Base-by-base conservation (phyloP, 2,797 vertebrate species). In the Thunnus albacares region DNA sequence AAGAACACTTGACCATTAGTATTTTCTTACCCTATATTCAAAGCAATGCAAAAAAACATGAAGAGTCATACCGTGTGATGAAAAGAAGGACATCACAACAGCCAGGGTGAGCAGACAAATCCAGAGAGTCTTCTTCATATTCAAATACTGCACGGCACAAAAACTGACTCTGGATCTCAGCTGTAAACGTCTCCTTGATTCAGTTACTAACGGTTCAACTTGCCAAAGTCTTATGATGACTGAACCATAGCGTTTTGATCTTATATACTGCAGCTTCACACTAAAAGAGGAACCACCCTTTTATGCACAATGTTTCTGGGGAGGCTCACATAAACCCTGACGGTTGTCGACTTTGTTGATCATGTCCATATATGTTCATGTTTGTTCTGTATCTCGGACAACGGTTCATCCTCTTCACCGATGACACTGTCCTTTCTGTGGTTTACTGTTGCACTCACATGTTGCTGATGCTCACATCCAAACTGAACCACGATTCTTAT, bases 361-460 rank as follows among this genome's bases (percentile, higher is more conserved):
- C 11, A 65, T 57, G 61, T 58, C 61, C n/a, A 58, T 58, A 65
- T 65, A 64, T 38, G 72, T 14, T 49, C 41, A 66, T 24, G 51
- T 63, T 15, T 5, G 47, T 26, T 41, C 33, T 47, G 20, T 28
- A 28, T 28, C 28, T 28, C 28, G 4, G 28, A 28, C 28, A 2
- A 4, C 2, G 4, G 28, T 2, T 4, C 28, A 4, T 28, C 28
- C 28, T 28, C 28, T 28, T 28, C 28, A 28, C 28, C 4, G 28
- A 28, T 28, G 28, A 28, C 28, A 4, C 28, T 28, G 28, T 28
- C 28, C 2, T 28, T 28, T 28, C 28, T 28, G 28, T 28, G 28
- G 28, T 28, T 28, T 28, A 28, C 28, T 28, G 28, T 28, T 28
- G 4, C 28, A 28, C 4, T 28, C 28, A 28, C 28, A 28, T 28